Percentiles rank a stretch among this genome's conserved stretches.
phyloP scores from a whole-genome alignment of 2,797 vertebrate genomes.

The Decapterus maruadsi region DNA sequence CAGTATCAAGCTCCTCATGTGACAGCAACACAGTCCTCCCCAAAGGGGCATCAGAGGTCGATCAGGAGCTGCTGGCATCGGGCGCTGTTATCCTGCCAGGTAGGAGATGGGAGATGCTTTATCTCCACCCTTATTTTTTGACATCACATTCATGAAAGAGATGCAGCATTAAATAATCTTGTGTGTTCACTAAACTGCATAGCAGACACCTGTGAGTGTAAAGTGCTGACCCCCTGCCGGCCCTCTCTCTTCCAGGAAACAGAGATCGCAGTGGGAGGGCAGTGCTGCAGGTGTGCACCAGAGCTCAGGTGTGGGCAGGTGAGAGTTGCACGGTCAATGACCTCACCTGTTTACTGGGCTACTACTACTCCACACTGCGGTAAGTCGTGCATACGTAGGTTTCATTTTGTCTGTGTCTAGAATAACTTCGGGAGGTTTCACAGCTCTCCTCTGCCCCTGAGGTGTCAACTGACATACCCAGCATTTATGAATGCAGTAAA shows the following conservation, averaged over 20 bases:
- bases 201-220: neutral
- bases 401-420: constrained; percentile 20
- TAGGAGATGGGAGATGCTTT: constrained; percentile 56
- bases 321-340: constrained; percentile 77
- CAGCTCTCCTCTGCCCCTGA: constrained; percentile 32
- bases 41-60: constrained; percentile 80
- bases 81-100: constrained; percentile 86
- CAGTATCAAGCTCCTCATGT: constrained; percentile 29
- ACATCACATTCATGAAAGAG: neutral
- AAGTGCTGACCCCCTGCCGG: constrained; percentile 30
- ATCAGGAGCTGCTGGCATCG: constrained; percentile 85
- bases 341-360: constrained; percentile 86
- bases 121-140: neutral
- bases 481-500: neutral
- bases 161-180: neutral
- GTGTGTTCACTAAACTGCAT: neutral
- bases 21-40: constrained; percentile 62
- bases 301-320: constrained; percentile 83
- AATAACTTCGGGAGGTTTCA: constrained; percentile 12
- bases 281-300: constrained; percentile 87
- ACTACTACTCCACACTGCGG: constrained; percentile 87
- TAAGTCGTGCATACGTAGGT: constrained; percentile 65
- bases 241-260: constrained; percentile 82
- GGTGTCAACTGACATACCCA: neutral
- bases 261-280: constrained; percentile 86